phyloP scores from a whole-genome alignment of 64 coral and sea anemone genomes.

The Porites australiensis region DNA sequence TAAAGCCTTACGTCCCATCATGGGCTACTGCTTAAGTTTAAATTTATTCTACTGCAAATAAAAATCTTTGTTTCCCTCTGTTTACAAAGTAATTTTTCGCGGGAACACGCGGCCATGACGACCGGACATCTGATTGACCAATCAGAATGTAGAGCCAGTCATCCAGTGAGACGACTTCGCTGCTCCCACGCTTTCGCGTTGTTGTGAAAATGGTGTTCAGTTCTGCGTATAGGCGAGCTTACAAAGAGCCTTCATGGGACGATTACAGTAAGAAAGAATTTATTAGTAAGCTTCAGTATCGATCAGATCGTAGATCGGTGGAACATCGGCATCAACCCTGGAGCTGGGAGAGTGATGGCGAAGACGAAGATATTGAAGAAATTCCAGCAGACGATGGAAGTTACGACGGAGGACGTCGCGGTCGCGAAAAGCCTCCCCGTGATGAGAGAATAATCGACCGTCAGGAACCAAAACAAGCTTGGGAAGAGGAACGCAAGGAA shows the following conservation, averaged over 20 bases:
- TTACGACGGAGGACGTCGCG: conserved; percentile 30
- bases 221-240: conserved; percentile 76
- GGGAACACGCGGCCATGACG: conserved; percentile 40
- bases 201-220: conserved; percentile 80
- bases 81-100: conserved; percentile 2
- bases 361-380: conserved; percentile 85
- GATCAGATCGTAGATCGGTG: conserved; percentile 88
- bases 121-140: conserved; percentile 4
- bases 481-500: conserved; percentile 39
- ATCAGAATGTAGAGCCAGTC: neutral
- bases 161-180: neutral
- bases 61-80: neutral
- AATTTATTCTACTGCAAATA: too few relatives aligned
- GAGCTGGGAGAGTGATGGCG: conserved; percentile 86
- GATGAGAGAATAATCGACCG: conserved; percentile 13
- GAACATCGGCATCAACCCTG: conserved; percentile 92
- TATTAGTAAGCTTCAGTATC: conserved; percentile 82
- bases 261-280: conserved; percentile 89
- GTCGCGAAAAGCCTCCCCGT: neutral
- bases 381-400: conserved; percentile 35
- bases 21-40: too few relatives aligned
- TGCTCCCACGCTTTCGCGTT: neutral
- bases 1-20: too few relatives aligned
- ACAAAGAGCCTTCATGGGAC: conserved; percentile 86
- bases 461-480: conserved; percentile 43